phyloP scores from a whole-genome alignment of 2,888 invertebrate species.

The Euphydryas editha region DNA sequence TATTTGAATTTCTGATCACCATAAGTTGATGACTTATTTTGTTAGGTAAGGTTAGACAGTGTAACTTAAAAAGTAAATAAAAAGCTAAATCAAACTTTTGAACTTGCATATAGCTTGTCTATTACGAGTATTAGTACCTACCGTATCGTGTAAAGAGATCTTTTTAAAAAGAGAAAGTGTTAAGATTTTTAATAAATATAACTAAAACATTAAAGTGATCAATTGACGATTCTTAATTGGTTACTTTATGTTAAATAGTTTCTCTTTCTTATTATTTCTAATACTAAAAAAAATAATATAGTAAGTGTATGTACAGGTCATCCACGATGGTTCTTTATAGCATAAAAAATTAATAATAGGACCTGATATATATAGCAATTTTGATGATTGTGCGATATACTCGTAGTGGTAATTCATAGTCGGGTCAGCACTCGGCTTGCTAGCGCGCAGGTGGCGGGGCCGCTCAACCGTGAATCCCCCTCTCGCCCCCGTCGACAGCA shows the following conservation, averaged over 20 bases:
- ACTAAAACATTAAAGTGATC: no score
- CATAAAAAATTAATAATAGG: conserved; percentile 2
- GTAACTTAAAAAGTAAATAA: neutral
- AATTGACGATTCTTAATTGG: neutral
- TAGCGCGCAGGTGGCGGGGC: conserved; percentile 67
- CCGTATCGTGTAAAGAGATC: neutral
- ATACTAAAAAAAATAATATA: neutral
- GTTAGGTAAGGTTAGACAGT: neutral
- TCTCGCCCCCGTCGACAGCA: conserved; percentile 62
- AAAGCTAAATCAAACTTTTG: neutral
- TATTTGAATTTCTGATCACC: conserved; percentile 19
- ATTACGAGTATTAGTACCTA: neutral
- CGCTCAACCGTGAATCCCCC: conserved; percentile 79
- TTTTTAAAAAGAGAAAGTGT: conserved; percentile 22
- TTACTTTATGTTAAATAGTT: neutral
- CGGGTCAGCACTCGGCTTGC: conserved; percentile 25
- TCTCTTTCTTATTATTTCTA: neutral
- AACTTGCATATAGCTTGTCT: neutral
- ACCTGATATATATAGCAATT: conserved; percentile 4
- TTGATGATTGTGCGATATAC: conserved; percentile 32
- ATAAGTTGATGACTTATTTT: conserved; percentile 1
- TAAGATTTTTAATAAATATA: conserved; percentile 2
- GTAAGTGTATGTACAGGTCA: neutral
- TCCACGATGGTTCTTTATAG: neutral
- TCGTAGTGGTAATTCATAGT: conserved; percentile 30